Percentiles rank a stretch among this genome's conserved stretches.
These are phyloP conservation scores for Torymus auratus DNA, from an alignment of 2,888 invertebrate species.

Conservation along the genomic window DNA sequence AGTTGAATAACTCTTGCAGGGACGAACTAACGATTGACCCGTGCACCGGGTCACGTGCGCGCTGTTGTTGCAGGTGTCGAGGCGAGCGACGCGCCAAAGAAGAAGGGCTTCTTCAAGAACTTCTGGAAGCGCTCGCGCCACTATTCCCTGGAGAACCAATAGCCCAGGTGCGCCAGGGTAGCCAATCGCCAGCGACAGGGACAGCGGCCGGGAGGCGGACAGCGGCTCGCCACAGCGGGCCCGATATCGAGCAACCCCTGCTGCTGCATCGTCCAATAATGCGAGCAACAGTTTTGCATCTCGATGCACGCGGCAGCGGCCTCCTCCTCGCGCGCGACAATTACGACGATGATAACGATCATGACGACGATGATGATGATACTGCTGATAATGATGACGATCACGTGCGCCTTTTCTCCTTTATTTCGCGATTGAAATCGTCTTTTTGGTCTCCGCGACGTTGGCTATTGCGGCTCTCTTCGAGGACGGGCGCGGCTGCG, in stretches of 20 bases:
- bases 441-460: too few relatives aligned
- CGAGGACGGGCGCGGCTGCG: background rate
- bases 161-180: constrained; percentile 77
- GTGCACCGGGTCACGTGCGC: background rate
- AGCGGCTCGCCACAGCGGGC: constrained; percentile 35
- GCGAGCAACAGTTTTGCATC: too few relatives aligned
- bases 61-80: constrained; percentile 81
- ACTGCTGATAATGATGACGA: too few relatives aligned
- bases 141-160: constrained; percentile 91
- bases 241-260: constrained; percentile 71
- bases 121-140: constrained; percentile 93
- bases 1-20: background rate
- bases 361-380: too few relatives aligned
- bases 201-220: constrained; percentile 64
- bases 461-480: background rate
- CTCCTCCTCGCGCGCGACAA: too few relatives aligned
- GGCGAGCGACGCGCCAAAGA: constrained; percentile 84
- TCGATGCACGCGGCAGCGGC: too few relatives aligned
- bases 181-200: constrained; percentile 69
- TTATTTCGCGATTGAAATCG: too few relatives aligned
- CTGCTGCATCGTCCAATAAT: constrained; percentile 74
- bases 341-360: too few relatives aligned
- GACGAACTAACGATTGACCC: constrained; percentile 27
- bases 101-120: constrained; percentile 92
- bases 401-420: too few relatives aligned